Evolutionary conservation across 2,113 vertebrate genomes (phyloP), one percentile per base, ranked within the genome.

Genomic region (Rhipidura dahli): DNA sequence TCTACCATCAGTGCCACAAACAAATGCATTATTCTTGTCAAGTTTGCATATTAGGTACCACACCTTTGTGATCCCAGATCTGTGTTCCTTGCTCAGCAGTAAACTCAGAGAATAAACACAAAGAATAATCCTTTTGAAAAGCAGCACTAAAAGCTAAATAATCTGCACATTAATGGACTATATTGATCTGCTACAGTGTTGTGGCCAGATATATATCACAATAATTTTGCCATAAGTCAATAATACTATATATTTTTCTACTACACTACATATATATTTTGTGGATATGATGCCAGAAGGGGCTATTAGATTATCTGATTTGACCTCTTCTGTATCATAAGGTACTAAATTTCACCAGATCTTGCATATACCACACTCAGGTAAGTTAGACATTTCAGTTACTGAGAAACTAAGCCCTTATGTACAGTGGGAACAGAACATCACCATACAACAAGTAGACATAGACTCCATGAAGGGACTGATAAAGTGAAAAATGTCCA

Each of bases 1-100:
- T 85, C 45, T 66, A 57, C 45, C 70, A 54, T 93, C 84, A 61
- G 10, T 89, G 81, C 84, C 47, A 76, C 77, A 90, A 94, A 87
- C 68, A 88, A 95, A 78, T 69, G 23, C 87, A 90, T 93, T 88
- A 80, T 83, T 90, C 78, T 93, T 96, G 79, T 91, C 54, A 87
- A 76, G 70, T 35, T 33, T 50, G 40, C 30, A 2, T 51, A 30
- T 83, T 96, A 82, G 50, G 54, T 91, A 72, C 15, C 54, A 80
- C 31, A 42, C 7, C 28, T 64, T 64, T 84, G 18, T 84, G 83
- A 94, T 88, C 53, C 61, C 23, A 83, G n/a, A 53, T 79, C 26
- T 57, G 23, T 59, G 33, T 85, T 96, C 70, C 72, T 87, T 27
- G 30, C 30, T 89, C 54, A 45, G 54, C 66, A 85, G 8, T 88